Evolutionary conservation across 2,888 invertebrate species (phyloP).

Genomic region (Megaustenia siamemsis): DNA sequence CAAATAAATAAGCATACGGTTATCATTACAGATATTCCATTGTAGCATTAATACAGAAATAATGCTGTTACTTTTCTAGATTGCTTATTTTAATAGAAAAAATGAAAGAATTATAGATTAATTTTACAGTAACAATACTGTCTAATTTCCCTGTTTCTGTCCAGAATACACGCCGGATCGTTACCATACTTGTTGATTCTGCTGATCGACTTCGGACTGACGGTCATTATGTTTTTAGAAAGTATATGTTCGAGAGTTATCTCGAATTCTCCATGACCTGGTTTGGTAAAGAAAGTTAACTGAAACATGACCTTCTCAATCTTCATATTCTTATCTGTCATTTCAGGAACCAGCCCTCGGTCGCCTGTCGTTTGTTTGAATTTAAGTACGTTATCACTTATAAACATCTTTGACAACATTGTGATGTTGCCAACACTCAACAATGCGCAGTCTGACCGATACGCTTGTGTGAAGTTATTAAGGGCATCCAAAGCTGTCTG

Average conservation of each 20-base stretch:
- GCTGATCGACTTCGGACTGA: slow-evolving; percentile 87
- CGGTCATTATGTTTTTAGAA: slow-evolving; percentile 83
- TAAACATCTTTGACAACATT: not conserved
- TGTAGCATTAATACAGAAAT: too few species aligned
- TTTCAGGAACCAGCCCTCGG: slow-evolving; percentile 86
- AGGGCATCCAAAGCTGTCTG: slow-evolving; percentile 30
- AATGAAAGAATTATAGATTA: too few species aligned
- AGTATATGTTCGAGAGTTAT: slow-evolving; percentile 86
- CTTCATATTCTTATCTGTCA: slow-evolving; percentile 85
- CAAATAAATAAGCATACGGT: too few species aligned
- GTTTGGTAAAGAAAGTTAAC: slow-evolving; percentile 87
- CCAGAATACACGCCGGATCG: slow-evolving; percentile 89
- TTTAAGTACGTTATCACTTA: slow-evolving; percentile 82
- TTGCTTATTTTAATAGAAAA: too few species aligned
- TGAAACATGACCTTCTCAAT: slow-evolving; percentile 87
- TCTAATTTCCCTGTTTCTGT: slow-evolving; percentile 84
- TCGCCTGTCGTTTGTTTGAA: slow-evolving; percentile 90
- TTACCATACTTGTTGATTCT: slow-evolving; percentile 90
- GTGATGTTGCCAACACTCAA: slow-evolving; percentile 16
- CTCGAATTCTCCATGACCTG: slow-evolving; percentile 90
- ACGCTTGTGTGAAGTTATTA: slow-evolving; percentile 20
- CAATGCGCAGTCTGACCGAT: slow-evolving; percentile 28
- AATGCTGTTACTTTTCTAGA: too few species aligned
- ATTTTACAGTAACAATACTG: slow-evolving; percentile 89
- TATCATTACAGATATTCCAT: too few species aligned